Evolutionary conservation across 2,113 vertebrate species (phyloP).

Genomic region (Sorex fumeus): DNA sequence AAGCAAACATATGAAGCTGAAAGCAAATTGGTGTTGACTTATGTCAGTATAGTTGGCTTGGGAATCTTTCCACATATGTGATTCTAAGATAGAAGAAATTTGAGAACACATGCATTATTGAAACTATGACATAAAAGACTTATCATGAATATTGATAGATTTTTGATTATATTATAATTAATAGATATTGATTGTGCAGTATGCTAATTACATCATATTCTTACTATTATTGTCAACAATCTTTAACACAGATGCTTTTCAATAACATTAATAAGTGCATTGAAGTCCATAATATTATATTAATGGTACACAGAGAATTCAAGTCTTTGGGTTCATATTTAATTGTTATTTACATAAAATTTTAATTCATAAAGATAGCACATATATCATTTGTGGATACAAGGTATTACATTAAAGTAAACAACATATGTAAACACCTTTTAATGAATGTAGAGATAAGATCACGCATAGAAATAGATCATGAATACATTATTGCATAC

Average conservation of each 20-base stretch:
- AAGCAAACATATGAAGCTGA: neutral
- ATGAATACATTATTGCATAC: slow-evolving; percentile 14
- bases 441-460: neutral
- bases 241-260: neutral
- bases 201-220: neutral
- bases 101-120: neutral
- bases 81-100: neutral
- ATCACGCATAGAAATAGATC: neutral
- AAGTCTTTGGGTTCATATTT: neutral
- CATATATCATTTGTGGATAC: neutral
- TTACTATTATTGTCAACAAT: neutral
- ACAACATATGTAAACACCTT: neutral
- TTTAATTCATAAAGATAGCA: neutral
- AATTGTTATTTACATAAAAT: neutral
- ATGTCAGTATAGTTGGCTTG: neutral
- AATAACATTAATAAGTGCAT: neutral
- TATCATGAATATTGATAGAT: neutral
- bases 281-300: neutral
- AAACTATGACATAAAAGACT: neutral
- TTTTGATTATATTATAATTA: neutral
- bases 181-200: neutral
- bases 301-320: neutral
- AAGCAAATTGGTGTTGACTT: neutral
- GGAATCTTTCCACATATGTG: neutral
- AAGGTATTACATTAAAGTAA: neutral